Conservation (phyloP, 64 coral and sea anemone species). For the Acropora yongei region DNA sequence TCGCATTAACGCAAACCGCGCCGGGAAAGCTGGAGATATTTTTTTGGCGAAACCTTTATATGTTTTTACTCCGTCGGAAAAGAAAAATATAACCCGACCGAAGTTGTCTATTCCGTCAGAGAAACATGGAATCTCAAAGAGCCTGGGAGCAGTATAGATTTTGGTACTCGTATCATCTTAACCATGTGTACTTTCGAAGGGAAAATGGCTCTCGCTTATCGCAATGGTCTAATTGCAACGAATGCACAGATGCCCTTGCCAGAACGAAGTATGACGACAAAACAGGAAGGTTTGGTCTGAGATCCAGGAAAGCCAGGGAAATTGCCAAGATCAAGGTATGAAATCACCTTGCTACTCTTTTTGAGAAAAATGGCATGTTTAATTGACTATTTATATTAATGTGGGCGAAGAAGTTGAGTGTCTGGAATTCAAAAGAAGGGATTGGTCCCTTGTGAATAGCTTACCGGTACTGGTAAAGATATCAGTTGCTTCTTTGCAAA, state of each 20-base stretch:
- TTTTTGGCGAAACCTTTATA: not conserved
- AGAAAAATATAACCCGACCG: not conserved
- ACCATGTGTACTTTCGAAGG: slow-evolving; percentile 59
- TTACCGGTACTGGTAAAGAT: too few relatives aligned
- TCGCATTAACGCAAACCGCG: too few relatives aligned
- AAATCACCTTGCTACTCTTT: not conserved
- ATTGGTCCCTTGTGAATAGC: too few relatives aligned
- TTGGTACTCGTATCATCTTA: slow-evolving; percentile 74
- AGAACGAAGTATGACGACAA: slow-evolving; percentile 6
- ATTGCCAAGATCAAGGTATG: slow-evolving; percentile 26
- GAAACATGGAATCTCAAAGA: slow-evolving; percentile 34
- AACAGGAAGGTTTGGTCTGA: slow-evolving; percentile 47
- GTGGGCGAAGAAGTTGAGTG: too few relatives aligned
- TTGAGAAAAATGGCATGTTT: too few relatives aligned
- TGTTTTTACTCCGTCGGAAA: not conserved
- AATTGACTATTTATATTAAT: too few relatives aligned
- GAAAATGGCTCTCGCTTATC: not conserved
- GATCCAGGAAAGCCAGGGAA: slow-evolving; percentile 40
- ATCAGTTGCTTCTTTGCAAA: too few relatives aligned
- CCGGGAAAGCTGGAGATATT: too few relatives aligned
- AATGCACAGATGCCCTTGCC: slow-evolving; percentile 48
- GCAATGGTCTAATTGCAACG: slow-evolving; percentile 42
- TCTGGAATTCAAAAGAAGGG: too few relatives aligned
- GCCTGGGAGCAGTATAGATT: slow-evolving; percentile 37
- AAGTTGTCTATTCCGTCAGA: not conserved